A percentile compares a stretch with the other conserved stretches of the same genome.
Conservation (phyloP, 2,888 invertebrate species). For the Platycheirus rosarum region DNA sequence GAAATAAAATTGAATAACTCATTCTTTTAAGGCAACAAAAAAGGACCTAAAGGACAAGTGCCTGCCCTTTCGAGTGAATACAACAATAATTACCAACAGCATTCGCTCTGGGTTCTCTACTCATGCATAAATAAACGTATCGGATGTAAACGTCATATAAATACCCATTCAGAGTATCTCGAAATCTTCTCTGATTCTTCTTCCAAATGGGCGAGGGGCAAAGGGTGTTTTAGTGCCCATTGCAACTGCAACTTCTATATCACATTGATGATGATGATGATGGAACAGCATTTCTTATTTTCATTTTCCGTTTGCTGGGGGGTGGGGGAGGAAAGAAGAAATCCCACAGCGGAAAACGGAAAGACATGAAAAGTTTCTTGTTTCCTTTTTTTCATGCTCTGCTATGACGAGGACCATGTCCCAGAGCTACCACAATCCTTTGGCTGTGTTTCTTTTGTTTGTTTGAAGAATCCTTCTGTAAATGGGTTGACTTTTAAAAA, state of each 20-base stretch:
- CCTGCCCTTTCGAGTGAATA: conserved; percentile 28
- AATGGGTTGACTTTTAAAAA: conserved; percentile 32
- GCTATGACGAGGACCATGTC: conserved; percentile 19
- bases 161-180: conserved; percentile 64
- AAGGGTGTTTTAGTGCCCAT: too few species aligned
- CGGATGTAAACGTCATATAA: conserved; percentile 73
- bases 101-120: conserved; percentile 53
- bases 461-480: conserved; percentile 42
- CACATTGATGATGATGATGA: conserved; percentile 45
- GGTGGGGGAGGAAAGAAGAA: conserved; percentile 19
- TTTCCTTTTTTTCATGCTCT: conserved; percentile 56
- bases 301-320: conserved; percentile 51
- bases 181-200: not conserved
- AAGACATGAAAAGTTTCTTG: conserved; percentile 74
- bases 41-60: conserved; percentile 11
- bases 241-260: conserved; percentile 5
- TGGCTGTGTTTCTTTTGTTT: conserved; percentile 2
- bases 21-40: conserved; percentile 11
- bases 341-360: conserved; percentile 70
- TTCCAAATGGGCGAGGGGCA: too few species aligned
- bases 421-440: conserved; percentile 27
- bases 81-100: conserved; percentile 69
- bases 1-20: conserved; percentile 42
- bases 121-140: conserved; percentile 72
- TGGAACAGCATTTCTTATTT: conserved; percentile 69